Evolutionary conservation across 2,888 invertebrate genomes (phyloP).

Genomic region (Parthenolecanium corni): DNA sequence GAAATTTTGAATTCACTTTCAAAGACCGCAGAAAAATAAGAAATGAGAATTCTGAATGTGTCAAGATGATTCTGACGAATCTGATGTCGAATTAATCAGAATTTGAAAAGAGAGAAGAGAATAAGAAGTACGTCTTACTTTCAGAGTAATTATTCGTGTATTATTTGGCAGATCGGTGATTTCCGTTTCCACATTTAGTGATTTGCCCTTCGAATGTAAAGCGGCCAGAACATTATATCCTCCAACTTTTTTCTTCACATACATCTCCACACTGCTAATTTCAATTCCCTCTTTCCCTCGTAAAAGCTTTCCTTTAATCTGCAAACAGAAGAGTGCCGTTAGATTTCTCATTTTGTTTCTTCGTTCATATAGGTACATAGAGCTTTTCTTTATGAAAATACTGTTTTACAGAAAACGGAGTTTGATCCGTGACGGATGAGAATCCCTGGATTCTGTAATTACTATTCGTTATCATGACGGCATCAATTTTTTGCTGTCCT

Average conservation of each 20-base stretch:
- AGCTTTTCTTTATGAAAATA: no score
- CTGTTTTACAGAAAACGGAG: conserved; percentile 28
- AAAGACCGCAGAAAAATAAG: not conserved
- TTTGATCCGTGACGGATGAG: conserved; percentile 29
- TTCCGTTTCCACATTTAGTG: conserved; percentile 31
- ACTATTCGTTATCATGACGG: conserved; percentile 29
- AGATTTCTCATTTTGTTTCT: not conserved
- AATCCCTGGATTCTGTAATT: conserved; percentile 29
- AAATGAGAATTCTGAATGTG: not conserved
- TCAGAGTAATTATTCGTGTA: conserved; percentile 6
- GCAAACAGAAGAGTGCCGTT: conserved; percentile 3
- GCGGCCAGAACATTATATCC: conserved; percentile 32
- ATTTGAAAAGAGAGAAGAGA: no score
- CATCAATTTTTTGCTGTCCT: conserved; percentile 30
- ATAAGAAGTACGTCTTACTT: conserved; percentile 7
- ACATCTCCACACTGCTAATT: conserved; percentile 30
- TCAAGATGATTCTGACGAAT: no score
- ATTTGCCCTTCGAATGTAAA: conserved; percentile 31
- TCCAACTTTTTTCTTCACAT: conserved; percentile 29
- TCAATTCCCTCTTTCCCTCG: conserved; percentile 30
- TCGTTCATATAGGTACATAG: no score
- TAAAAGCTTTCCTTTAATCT: conserved; percentile 32
- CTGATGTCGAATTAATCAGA: no score
- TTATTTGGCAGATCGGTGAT: conserved; percentile 4
- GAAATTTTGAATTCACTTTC: no score